Base-by-base conservation (phyloP, 1,140 invertebrate species). In the Drosophila grimshawi region DNA sequence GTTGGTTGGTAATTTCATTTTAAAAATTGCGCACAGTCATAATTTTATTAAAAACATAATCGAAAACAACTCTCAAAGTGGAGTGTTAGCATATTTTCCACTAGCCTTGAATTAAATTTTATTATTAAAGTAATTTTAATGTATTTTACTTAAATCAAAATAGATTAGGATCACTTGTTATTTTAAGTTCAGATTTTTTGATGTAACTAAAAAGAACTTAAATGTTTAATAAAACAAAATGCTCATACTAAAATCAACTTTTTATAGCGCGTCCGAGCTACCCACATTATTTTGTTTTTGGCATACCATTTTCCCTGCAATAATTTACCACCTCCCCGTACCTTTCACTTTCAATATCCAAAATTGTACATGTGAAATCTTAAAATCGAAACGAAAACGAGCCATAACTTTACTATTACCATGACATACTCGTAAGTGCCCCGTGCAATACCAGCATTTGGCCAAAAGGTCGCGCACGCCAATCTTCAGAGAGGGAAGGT, bases 381-480 rank as follows among this genome's bases (percentile, higher is more conserved):
- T 82, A n/a, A 29, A 37, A 45, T 59, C 8, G 39, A 49, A 35
- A 61, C 51, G 19, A 19, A 57, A 86, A 64, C 56, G 53, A 71
- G 11, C 60, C 78, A 80, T 68, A 74, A 67, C 68, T 79, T 53
- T 49, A 69, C 61, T 43, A 10, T 43, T 43, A n/a, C 39, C 39
- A 43, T 43, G n/a, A n/a, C 10, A 43, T 64, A 5, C 53, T 37
- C 5, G 2, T 51, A 62, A 80, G 73, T 80, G 61, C 19, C 39
- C 41, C 7, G 46, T 19, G 60, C 33, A 60, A 61, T 86, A 90
- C 86, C 86, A 90, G 86, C 86, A 90, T 90, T 64, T 72, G 45
- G 70, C 86, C 86, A 90, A 90, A 90, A 90, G 86, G 86, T 90
- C 86, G 62, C 61, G 39, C 37, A 51, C 55, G 80, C 56, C 77